Evolutionary conservation across 1,140 invertebrate species (phyloP), one percentile per base, ranked within the genome.

Genomic region (Drosophila repleta): DNA sequence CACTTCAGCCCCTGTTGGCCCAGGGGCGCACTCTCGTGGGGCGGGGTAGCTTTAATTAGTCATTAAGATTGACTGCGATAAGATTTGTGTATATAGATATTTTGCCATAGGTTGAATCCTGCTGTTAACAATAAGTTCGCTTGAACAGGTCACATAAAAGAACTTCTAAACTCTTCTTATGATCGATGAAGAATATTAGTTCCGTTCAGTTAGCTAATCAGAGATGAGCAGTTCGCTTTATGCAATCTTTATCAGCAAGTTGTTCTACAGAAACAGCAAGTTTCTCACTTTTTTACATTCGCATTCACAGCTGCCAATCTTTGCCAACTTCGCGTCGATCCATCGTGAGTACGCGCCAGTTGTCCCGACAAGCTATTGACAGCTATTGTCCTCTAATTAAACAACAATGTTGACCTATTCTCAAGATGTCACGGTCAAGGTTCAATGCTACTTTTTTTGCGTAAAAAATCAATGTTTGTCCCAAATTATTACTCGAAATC

Each of bases 381-480:
- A 87, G 83, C 82, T 87, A 88, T 87, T 88, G 82, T 87, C 71
- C 43, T 56, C 75, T 87, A 87, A 87, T 87, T 87, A 87, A 87
- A 88, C 79, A 87, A 87, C 83, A 87, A 87, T 87, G 78, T 73
- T 87, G 82, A 87, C 82, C 83, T 88, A 72, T 75, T 87, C 74
- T 72, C 70, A 82, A 88, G 78, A 75, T 60, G 64, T 69, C 71
- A 58, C 53, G 67, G 83, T 76, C 81, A 85, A 45, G 72, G 82
- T 87, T 87, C 83, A 82, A 4, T 52, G 49, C 57, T 43, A 17
- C 1, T 43, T 74, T 21, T 43, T 48, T 80, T 79, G 76, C 58
- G 20, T 13, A 49, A 78, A 77, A 81, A 75, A 18, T 7, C 4
- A 13, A 49, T 15, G 11, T 29, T 29, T 29, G 7, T 20, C 29